Percentiles rank a stretch among this genome's conserved stretches.
phyloP scores from a whole-genome alignment of 2,113 vertebrate genomes.

The Garra rufa region DNA sequence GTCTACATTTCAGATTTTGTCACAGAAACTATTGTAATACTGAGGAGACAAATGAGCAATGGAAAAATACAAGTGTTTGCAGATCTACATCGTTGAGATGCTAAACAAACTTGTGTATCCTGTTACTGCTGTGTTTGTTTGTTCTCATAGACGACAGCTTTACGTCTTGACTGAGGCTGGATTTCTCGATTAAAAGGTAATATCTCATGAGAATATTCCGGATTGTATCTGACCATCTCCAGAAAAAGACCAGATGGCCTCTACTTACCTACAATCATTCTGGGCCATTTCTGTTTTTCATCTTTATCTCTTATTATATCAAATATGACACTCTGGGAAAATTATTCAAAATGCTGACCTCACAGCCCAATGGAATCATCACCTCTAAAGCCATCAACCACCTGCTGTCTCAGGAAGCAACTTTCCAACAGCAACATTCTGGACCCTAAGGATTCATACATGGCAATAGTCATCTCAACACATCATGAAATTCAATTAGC shows the following conservation, averaged over 20 bases:
- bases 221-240: neutral
- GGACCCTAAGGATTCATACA: slow-evolving; percentile 60
- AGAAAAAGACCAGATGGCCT: slow-evolving; percentile 39
- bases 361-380: slow-evolving; percentile 47
- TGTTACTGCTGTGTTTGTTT: slow-evolving; percentile 7
- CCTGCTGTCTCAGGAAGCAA: slow-evolving; percentile 61
- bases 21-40: slow-evolving; percentile 1
- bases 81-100: slow-evolving; percentile 4
- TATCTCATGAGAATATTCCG: slow-evolving; percentile 36
- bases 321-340: slow-evolving; percentile 73
- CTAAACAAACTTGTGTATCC: slow-evolving; percentile 13
- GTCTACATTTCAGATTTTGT: slow-evolving; percentile 52
- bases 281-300: slow-evolving; percentile 12
- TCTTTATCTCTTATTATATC: slow-evolving; percentile 46
- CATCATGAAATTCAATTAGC: slow-evolving; percentile 70
- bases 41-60: slow-evolving; percentile 34
- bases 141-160: neutral
- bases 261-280: slow-evolving; percentile 33
- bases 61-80: slow-evolving; percentile 1
- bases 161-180: neutral
- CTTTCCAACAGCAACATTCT: slow-evolving; percentile 45
- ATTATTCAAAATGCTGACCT: slow-evolving; percentile 13
- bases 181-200: slow-evolving; percentile 19
- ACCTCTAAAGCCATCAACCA: slow-evolving; percentile 65
- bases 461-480: slow-evolving; percentile 65